Evolutionary conservation across 2,113 vertebrate species (phyloP).

Genomic region (Theristicus caerulescens): DNA sequence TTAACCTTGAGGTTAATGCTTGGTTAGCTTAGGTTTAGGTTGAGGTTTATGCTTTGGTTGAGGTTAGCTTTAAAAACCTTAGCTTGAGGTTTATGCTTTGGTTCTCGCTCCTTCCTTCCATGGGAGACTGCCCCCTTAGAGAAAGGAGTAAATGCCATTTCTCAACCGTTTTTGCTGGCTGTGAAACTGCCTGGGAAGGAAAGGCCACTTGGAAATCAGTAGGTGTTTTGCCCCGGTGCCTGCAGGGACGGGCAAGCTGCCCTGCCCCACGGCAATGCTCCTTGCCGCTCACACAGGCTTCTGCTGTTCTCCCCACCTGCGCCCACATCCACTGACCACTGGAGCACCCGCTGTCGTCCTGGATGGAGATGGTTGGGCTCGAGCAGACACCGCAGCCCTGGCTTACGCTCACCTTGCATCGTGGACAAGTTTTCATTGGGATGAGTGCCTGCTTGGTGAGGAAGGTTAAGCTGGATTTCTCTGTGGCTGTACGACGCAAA

Average conservation of each 20-base stretch:
- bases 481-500: accelerated
- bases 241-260: neutral
- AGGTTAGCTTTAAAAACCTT: too few relatives aligned
- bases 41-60: too few relatives aligned
- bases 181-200: neutral
- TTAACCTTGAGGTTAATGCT: neutral
- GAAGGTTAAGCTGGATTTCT: neutral
- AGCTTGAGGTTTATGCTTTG: neutral
- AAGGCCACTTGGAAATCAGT: neutral
- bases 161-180: neutral
- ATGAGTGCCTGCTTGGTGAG: neutral
- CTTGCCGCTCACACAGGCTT: neutral
- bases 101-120: neutral
- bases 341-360: neutral
- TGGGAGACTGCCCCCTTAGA: neutral
- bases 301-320: neutral
- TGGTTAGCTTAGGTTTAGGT: too few relatives aligned
- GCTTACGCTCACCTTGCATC: accelerated
- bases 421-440: accelerated
- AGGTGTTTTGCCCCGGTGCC: neutral
- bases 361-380: neutral
- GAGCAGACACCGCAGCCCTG: neutral
- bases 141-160: neutral
- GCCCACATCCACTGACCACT: accelerated
- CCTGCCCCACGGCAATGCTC: accelerated